phyloP scores from a whole-genome alignment of 2,797 vertebrate species.

The Phataginus tricuspis region DNA sequence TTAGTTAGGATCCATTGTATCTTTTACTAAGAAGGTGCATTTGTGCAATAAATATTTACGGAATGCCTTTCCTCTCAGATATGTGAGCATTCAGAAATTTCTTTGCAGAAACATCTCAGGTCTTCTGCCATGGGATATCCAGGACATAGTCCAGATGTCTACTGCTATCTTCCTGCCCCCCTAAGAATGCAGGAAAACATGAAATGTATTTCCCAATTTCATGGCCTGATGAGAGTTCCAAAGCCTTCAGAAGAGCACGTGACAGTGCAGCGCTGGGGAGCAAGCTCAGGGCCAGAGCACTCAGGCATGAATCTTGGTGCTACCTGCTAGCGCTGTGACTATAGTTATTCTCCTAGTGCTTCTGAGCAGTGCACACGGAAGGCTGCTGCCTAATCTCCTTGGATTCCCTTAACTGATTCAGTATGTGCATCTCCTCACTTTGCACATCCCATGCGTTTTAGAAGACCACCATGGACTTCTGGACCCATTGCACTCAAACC shows the following conservation, averaged over 20 bases:
- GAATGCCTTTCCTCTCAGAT: not conserved
- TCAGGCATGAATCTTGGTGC: not conserved
- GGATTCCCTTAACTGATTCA: not conserved
- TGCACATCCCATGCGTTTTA: not conserved
- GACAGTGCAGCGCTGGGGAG: accelerated
- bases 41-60: not conserved
- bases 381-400: not conserved
- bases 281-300: not conserved
- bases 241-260: not conserved
- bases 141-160: not conserved
- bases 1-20: not conserved
- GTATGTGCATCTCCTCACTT: not conserved
- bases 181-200: not conserved
- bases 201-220: not conserved
- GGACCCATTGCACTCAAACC: not conserved
- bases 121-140: not conserved
- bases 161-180: not conserved
- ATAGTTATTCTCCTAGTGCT: not conserved
- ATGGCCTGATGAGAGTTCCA: not conserved
- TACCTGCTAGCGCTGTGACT: not conserved
- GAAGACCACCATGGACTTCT: not conserved
- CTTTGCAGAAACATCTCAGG: not conserved
- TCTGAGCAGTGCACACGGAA: not conserved
- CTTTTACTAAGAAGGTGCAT: not conserved
- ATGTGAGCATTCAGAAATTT: not conserved